A percentile compares a stretch with the other conserved stretches of the same genome.
phyloP scores from a whole-genome alignment of 2,888 invertebrate species.

The Synanthedon vespiformis region DNA sequence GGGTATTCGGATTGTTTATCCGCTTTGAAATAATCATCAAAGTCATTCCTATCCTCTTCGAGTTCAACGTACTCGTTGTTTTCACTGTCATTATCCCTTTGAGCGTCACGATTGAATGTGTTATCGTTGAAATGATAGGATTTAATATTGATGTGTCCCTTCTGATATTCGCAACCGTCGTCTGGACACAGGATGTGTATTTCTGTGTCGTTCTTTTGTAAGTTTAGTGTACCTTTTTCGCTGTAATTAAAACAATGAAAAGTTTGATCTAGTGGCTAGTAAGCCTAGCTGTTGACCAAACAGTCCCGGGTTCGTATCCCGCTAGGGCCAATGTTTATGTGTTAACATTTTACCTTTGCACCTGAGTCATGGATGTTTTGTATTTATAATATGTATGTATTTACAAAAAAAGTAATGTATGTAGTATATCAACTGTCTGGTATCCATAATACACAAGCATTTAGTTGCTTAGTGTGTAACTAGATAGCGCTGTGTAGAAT shows the following conservation, averaged over 20 bases:
- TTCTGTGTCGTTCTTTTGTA: slow-evolving; percentile 36
- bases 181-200: slow-evolving; percentile 33
- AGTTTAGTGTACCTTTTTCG: slow-evolving; percentile 43
- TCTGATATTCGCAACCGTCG: slow-evolving; percentile 25
- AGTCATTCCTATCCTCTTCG: slow-evolving; percentile 15
- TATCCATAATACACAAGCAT: too few relatives aligned
- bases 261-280: too few relatives aligned
- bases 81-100: slow-evolving; percentile 6
- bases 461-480: too few relatives aligned
- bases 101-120: neutral
- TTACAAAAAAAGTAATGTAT: too few relatives aligned
- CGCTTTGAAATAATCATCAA: slow-evolving; percentile 9
- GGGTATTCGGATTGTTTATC: neutral
- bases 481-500: too few relatives aligned
- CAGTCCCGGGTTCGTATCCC: too few relatives aligned
- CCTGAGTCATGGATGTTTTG: too few relatives aligned
- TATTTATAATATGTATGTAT: too few relatives aligned
- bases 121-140: slow-evolving; percentile 11
- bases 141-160: slow-evolving; percentile 13
- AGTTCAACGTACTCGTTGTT: slow-evolving; percentile 20
- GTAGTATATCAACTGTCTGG: too few relatives aligned
- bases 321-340: too few relatives aligned
- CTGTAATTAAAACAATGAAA: slow-evolving; percentile 22
- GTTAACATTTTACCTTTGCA: too few relatives aligned
- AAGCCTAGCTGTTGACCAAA: too few relatives aligned